Evolutionary conservation across 2,113 vertebrate species (phyloP).

Genomic region (Callithrix jacchus): DNA sequence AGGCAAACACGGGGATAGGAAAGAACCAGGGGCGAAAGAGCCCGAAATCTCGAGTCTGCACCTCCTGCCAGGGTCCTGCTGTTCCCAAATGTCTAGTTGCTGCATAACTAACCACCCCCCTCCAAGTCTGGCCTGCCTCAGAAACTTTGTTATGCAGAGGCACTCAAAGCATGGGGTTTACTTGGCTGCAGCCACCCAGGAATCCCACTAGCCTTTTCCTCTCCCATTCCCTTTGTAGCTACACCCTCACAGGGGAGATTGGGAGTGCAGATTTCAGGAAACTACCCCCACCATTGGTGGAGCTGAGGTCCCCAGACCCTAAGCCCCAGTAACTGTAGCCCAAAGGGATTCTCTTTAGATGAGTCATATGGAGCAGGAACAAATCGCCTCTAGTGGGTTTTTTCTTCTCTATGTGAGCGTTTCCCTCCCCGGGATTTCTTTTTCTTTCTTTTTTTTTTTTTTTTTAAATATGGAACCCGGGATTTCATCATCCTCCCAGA

Average conservation of each 20-base stretch:
- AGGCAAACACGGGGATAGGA: not conserved
- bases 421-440: conserved; percentile 8
- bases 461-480: no score
- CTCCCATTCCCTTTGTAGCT: not conserved
- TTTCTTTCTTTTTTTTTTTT: no score
- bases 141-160: not conserved
- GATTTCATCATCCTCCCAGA: not conserved
- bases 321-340: not conserved
- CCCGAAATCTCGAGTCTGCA: not conserved
- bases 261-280: not conserved
- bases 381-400: not conserved
- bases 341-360: not conserved
- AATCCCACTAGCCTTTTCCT: not conserved
- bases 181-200: not conserved
- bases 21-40: not conserved
- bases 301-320: not conserved
- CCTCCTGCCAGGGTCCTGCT: not conserved
- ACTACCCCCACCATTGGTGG: not conserved
- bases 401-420: not conserved
- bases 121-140: not conserved
- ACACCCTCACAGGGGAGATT: not conserved
- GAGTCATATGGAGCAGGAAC: not conserved
- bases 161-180: not conserved
- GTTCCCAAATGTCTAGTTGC: not conserved
- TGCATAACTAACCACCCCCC: not conserved